Conservation (phyloP, 2,113 vertebrate species). For the Chionomys nivalis region DNA sequence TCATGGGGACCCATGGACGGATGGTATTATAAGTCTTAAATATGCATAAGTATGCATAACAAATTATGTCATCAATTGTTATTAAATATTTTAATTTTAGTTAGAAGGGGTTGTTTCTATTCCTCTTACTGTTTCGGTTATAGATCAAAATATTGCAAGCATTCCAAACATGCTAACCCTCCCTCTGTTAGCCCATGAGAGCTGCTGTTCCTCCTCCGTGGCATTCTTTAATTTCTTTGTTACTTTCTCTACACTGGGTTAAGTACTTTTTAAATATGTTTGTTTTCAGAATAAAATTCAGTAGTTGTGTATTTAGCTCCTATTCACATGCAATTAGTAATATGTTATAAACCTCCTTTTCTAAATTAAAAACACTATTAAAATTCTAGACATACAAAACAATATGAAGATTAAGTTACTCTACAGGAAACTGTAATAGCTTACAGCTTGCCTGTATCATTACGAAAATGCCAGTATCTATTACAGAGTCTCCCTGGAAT, state of each 20-base stretch:
- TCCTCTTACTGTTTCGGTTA: neutral
- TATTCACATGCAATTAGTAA: conserved; percentile 84
- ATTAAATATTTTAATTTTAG: conserved; percentile 55
- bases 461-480: conserved; percentile 86
- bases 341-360: conserved; percentile 81
- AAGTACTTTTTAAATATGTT: conserved; percentile 85
- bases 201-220: conserved; percentile 40
- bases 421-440: conserved; percentile 88
- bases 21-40: conserved; percentile 22
- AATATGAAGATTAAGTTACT: conserved; percentile 89
- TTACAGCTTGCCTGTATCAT: conserved; percentile 89
- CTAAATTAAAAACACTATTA: conserved; percentile 88
- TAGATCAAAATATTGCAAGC: conserved; percentile 48
- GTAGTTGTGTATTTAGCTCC: conserved; percentile 78
- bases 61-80: neutral
- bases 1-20: neutral
- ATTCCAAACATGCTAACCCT: conserved; percentile 66
- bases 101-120: conserved; percentile 23
- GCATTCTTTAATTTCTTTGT: conserved; percentile 81
- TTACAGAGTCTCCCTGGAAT: conserved; percentile 87
- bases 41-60: conserved; percentile 35
- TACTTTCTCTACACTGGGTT: conserved; percentile 74
- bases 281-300: conserved; percentile 80
- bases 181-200: conserved; percentile 57
- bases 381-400: conserved; percentile 88